Evolutionary conservation across 2,797 vertebrate species (phyloP), one percentile per base, ranked within the genome.

Genomic region (Numenius phaeopus): DNA sequence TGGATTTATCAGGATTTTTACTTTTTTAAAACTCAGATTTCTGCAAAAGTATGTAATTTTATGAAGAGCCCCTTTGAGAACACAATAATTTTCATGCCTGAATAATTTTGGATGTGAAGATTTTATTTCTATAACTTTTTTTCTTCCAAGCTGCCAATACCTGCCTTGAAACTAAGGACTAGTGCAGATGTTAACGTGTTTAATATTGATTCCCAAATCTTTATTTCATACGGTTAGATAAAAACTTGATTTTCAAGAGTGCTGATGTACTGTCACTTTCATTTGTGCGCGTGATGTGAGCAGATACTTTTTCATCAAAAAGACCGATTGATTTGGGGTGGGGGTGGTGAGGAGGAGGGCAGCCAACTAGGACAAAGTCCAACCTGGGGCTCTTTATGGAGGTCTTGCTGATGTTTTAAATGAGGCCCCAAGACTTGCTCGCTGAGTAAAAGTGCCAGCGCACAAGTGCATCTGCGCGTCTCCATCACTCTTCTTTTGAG

Each of bases 401-500:
- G 5, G 1, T 65, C 34, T 50, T 54, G 54, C 37, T 34, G n/a
- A 15, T 44, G 2, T 20, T 62, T 80, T 44, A n/a, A 58, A 5
- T 40, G 18, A 58, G 26, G n/a, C 15, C 42, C 11, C 0, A 5
- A 26, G 24, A 34, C 44, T n/a, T 47, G 11, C 44, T 37, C 9
- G 3, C 6, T 7, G 11, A 7, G 23, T 32, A 24, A 4, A 47
- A 55, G 40, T 10, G 7, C 0, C 2, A 42, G 18, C 32, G 9
- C 9, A 8, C 6, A 16, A 23, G 34, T 2, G 22, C 7, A 11
- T 39, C 62, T 21, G 5, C 17, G 16, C 29, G 5, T 55, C 24
- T 30, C 2, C 1, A 11, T 20, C 11, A 1, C n/a, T 47, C 1
- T 0, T 58, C 24, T 16, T 10, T 26, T 47, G 39, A 42, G 55